Evolutionary conservation across 2,888 invertebrate species (phyloP).

Genomic region (Agrochola litura): DNA sequence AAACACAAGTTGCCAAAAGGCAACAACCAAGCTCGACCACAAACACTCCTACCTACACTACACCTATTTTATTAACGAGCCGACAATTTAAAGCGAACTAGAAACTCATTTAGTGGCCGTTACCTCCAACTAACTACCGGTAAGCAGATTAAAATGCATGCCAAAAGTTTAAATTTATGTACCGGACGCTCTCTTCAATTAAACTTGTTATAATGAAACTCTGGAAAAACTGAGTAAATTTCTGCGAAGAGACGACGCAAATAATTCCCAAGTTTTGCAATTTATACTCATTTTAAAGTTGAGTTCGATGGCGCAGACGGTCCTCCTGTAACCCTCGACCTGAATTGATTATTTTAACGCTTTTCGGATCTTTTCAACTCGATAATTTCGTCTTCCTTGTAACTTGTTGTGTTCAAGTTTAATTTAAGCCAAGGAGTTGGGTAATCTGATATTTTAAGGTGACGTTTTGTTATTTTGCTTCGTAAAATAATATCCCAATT

Average conservation of each 20-base stretch:
- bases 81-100: conserved; percentile 76
- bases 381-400: conserved; percentile 63
- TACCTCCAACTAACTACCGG: conserved; percentile 82
- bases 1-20: conserved; percentile 52
- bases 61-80: conserved; percentile 73
- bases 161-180: conserved; percentile 88
- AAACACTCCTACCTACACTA: conserved; percentile 47
- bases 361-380: conserved; percentile 69
- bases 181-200: conserved; percentile 88
- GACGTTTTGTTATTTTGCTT: conserved; percentile 41
- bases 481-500: conserved; percentile 33
- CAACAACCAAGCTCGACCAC: conserved; percentile 45
- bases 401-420: conserved; percentile 62
- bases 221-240: conserved; percentile 85
- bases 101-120: conserved; percentile 84
- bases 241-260: conserved; percentile 82
- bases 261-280: conserved; percentile 87
- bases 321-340: conserved; percentile 70
- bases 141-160: conserved; percentile 88
- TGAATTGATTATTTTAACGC: conserved; percentile 79
- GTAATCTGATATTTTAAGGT: conserved; percentile 53
- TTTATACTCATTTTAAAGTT: conserved; percentile 86
- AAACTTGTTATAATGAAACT: conserved; percentile 88
- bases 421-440: conserved; percentile 49
- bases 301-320: conserved; percentile 81